These are phyloP conservation scores for Brachypteracias leptosomus DNA, from an alignment of 2,113 vertebrate genomes.

Conservation along the genomic window DNA sequence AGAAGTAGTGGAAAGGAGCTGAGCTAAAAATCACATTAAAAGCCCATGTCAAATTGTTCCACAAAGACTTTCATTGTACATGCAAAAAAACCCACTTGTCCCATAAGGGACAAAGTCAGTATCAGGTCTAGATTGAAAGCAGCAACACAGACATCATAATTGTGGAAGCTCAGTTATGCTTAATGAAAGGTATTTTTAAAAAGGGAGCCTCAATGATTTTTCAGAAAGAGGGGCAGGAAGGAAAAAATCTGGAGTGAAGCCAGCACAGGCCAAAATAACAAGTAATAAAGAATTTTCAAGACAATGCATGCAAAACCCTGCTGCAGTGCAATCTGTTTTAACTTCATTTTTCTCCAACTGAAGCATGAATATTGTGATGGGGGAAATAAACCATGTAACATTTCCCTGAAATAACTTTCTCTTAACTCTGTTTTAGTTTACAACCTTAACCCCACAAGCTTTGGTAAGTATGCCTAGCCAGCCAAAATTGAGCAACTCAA, in stretches of 20 bases:
- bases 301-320: neutral
- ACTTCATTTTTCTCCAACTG: neutral
- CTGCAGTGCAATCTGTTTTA: neutral
- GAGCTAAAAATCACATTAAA: neutral
- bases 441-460: neutral
- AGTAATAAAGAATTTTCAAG: neutral
- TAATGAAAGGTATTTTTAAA: neutral
- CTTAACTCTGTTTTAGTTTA: neutral
- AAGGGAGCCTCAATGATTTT: neutral
- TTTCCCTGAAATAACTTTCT: neutral
- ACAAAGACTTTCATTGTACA: neutral
- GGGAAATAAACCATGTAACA: neutral
- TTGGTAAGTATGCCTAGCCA: neutral
- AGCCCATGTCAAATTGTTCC: neutral
- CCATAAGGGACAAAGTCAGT: accelerated
- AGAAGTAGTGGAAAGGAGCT: neutral
- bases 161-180: neutral
- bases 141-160: neutral
- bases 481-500: neutral
- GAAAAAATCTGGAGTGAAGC: neutral
- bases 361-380: neutral
- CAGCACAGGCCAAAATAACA: neutral
- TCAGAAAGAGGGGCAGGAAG: neutral
- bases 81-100: neutral
- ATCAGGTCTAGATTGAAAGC: neutral